Percentiles rank a stretch among this genome's conserved stretches.
These are phyloP conservation scores for Microcaecilia unicolor DNA, from an alignment of 2,797 vertebrate genomes.

Conservation along the genomic window DNA sequence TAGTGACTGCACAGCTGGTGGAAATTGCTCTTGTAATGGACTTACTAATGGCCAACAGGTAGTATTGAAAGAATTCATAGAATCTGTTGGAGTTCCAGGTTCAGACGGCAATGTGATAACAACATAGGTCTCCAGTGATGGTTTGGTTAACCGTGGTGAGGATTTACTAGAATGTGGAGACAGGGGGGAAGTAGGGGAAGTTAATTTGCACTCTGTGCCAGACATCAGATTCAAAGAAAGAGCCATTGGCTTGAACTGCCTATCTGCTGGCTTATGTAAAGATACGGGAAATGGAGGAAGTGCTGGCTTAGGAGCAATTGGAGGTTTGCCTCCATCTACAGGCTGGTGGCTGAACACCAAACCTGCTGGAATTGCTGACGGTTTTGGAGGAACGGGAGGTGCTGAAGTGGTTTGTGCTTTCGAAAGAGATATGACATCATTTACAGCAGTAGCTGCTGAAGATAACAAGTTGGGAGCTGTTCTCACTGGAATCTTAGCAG, in stretches of 20 bases:
- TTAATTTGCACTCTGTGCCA: constrained; percentile 70
- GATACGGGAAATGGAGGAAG: constrained; percentile 38
- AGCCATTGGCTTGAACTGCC: constrained; percentile 65
- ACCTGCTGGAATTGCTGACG: constrained; percentile 80
- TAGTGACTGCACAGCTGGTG: constrained; percentile 56
- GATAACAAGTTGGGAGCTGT: constrained; percentile 16
- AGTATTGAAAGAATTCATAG: constrained; percentile 68
- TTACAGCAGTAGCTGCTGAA: constrained; percentile 29
- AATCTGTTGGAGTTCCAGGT: constrained; percentile 85
- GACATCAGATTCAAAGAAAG: constrained; percentile 76
- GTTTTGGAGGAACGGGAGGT: constrained; percentile 92
- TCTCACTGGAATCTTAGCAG: constrained; percentile 53
- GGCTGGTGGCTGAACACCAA: constrained; percentile 83
- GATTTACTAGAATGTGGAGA: constrained; percentile 77
- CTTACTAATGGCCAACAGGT: constrained; percentile 64
- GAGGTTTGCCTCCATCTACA: constrained; percentile 76
- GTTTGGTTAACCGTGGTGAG: constrained; percentile 73
- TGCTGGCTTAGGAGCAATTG: constrained; percentile 79
- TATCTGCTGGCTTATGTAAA: constrained; percentile 49
- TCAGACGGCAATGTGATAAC: constrained; percentile 96
- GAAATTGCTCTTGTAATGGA: constrained; percentile 54
- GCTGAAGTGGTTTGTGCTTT: constrained; percentile 66
- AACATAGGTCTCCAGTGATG: constrained; percentile 83
- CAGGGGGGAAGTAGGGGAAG: constrained; percentile 86
- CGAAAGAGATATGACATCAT: constrained; percentile 29